phyloP scores from a whole-genome alignment of 1,140 invertebrate genomes.

The Trichonephila inaurata region DNA sequence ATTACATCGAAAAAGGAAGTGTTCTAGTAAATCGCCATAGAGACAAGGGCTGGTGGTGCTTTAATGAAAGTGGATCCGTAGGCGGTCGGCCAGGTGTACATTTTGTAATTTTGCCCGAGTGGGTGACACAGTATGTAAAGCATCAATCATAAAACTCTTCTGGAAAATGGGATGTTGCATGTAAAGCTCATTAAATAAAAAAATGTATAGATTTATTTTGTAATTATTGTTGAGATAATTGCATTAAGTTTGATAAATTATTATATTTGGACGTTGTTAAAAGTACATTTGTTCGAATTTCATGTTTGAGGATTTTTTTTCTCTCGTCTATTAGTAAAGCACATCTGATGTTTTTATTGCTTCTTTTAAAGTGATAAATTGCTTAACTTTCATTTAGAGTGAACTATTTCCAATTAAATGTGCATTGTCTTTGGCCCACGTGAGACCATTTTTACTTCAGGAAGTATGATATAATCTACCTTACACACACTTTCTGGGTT shows the following conservation, averaged over 20 bases:
- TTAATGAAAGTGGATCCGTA: not conserved
- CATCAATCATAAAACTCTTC: not conserved
- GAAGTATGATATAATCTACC: too few relatives aligned
- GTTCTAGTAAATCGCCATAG: not conserved
- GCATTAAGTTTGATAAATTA: constrained; percentile 10
- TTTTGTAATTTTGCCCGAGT: not conserved
- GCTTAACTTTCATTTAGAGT: not conserved
- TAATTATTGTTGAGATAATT: not conserved
- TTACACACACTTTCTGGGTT: too few relatives aligned
- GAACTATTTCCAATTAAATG: not conserved
- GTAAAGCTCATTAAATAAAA: not conserved
- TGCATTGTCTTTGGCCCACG: too few relatives aligned
- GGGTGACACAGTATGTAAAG: constrained; percentile 20
- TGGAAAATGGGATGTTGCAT: not conserved
- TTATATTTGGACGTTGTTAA: not conserved
- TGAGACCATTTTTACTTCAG: too few relatives aligned
- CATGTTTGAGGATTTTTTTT: not conserved
- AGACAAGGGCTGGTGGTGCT: not conserved
- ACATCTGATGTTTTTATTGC: not conserved
- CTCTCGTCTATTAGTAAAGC: not conserved
- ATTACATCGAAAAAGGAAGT: not conserved
- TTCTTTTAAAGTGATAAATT: not conserved
- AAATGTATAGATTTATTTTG: not conserved
- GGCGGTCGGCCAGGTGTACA: not conserved
- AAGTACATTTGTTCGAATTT: not conserved